Conservation (phyloP, 2,888 invertebrate genomes). For the Campoplex capitator region DNA sequence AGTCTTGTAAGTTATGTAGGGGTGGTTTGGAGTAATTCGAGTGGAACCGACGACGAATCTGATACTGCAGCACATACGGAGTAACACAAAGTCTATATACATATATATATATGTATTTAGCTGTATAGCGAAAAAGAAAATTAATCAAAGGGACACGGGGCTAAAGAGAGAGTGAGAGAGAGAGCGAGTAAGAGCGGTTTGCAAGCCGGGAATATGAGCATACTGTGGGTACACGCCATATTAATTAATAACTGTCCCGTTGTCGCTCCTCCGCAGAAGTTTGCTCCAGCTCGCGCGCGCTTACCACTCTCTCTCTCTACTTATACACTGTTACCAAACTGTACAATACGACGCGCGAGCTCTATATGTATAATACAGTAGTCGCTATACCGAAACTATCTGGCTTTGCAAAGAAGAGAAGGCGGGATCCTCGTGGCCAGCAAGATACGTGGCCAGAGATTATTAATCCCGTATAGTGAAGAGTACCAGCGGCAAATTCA, state of each 20-base stretch:
- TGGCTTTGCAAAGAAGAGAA: constrained; percentile 56
- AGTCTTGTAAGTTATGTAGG: not conserved
- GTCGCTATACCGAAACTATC: constrained; percentile 40
- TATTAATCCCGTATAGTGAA: constrained; percentile 51
- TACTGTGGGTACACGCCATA: constrained; percentile 58
- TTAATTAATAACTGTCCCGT: constrained; percentile 68
- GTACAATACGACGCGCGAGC: constrained; percentile 36
- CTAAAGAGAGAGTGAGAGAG: constrained; percentile 13
- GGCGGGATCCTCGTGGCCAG: constrained; percentile 57
- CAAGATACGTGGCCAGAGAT: constrained; percentile 60
- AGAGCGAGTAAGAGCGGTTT: constrained; percentile 35
- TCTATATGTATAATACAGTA: constrained; percentile 40
- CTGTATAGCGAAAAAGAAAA: constrained; percentile 59
- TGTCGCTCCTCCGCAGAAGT: constrained; percentile 57
- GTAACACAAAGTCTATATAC: not conserved
- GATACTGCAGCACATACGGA: constrained; percentile 20
- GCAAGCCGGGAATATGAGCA: constrained; percentile 33
- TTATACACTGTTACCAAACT: constrained; percentile 42
- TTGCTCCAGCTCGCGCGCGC: constrained; percentile 57
- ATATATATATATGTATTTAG: not conserved
- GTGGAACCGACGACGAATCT: constrained; percentile 32
- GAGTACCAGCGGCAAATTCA: constrained; percentile 33
- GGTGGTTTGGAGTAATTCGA: constrained; percentile 7
- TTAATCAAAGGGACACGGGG: constrained; percentile 64
- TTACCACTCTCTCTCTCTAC: constrained; percentile 19